A percentile compares a stretch with the other conserved stretches of the same genome.
These are phyloP conservation scores for Talpa occidentalis DNA, from an alignment of 2,113 vertebrate genomes.

Conservation along the genomic window DNA sequence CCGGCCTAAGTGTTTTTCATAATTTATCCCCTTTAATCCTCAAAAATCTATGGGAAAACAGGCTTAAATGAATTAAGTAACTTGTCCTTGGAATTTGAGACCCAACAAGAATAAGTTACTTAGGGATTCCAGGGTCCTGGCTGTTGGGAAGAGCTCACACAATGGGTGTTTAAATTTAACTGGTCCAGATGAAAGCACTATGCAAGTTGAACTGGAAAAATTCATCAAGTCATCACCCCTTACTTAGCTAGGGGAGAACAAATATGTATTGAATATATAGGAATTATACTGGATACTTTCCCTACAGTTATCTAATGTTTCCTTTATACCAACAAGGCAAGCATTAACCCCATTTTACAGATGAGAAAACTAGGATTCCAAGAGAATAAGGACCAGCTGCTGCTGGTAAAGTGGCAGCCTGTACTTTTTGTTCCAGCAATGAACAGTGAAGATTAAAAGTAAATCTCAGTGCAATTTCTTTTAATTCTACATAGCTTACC, in stretches of 20 bases:
- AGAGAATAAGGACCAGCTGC: not conserved
- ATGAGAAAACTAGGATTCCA: not conserved
- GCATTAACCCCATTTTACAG: not conserved
- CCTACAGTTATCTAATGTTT: not conserved
- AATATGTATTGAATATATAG: not conserved
- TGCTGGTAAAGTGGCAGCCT: not conserved
- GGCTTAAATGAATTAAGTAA: slow-evolving; percentile 18
- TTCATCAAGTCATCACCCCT: not conserved
- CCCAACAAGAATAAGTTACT: not conserved
- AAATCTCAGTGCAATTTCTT: slow-evolving; percentile 50
- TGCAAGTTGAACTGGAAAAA: not conserved
- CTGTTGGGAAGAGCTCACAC: not conserved
- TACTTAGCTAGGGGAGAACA: not conserved
- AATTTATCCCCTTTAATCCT: not conserved
- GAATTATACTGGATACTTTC: not conserved
- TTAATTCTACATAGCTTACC: slow-evolving; percentile 49
- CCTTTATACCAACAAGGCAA: not conserved
- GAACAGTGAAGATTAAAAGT: not conserved
- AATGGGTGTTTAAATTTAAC: not conserved
- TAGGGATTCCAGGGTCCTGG: not conserved
- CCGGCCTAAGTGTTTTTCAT: not conserved
- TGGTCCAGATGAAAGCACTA: not conserved
- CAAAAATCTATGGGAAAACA: slow-evolving; percentile 36
- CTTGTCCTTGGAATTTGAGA: slow-evolving; percentile 35
- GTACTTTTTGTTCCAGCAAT: not conserved